Evolutionary conservation across 2,797 vertebrate species (phyloP).

Genomic region (Cyprinella venusta): DNA sequence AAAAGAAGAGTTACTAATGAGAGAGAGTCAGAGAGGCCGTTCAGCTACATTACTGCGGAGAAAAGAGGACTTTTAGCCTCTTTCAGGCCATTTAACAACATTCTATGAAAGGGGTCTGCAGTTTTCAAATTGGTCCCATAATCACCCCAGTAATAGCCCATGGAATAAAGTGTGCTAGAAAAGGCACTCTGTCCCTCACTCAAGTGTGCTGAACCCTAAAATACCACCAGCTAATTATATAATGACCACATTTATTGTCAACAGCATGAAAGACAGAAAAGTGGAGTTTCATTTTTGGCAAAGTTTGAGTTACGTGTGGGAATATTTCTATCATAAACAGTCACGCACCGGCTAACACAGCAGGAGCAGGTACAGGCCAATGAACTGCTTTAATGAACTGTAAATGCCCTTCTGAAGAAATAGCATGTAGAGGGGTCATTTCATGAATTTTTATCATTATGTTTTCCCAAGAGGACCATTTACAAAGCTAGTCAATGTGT

Average conservation of each 20-base stretch:
- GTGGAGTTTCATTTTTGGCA: conserved; percentile 25
- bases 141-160: conserved; percentile 38
- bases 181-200: conserved; percentile 65
- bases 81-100: conserved; percentile 52
- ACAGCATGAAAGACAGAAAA: conserved; percentile 22
- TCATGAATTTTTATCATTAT: neutral
- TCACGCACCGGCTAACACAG: neutral
- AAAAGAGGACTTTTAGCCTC: conserved; percentile 42
- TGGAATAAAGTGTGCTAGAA: conserved; percentile 32
- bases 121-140: conserved; percentile 41
- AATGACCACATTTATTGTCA: conserved; percentile 71
- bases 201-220: conserved; percentile 75
- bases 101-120: conserved; percentile 34
- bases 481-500: neutral
- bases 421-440: neutral
- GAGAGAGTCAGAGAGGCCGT: conserved; percentile 30
- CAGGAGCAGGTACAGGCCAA: conserved; percentile 13
- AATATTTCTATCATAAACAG: conserved; percentile 35
- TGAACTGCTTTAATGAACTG: conserved; percentile 6
- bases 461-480: neutral
- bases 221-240: conserved; percentile 76
- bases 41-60: conserved; percentile 28
- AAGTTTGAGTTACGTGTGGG: conserved; percentile 14
- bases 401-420: conserved; percentile 30
- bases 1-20: conserved; percentile 20